Evolutionary conservation across 2,113 vertebrate species (phyloP), one percentile per base, ranked within the genome.

Genomic region (Oreochromis aureus): DNA sequence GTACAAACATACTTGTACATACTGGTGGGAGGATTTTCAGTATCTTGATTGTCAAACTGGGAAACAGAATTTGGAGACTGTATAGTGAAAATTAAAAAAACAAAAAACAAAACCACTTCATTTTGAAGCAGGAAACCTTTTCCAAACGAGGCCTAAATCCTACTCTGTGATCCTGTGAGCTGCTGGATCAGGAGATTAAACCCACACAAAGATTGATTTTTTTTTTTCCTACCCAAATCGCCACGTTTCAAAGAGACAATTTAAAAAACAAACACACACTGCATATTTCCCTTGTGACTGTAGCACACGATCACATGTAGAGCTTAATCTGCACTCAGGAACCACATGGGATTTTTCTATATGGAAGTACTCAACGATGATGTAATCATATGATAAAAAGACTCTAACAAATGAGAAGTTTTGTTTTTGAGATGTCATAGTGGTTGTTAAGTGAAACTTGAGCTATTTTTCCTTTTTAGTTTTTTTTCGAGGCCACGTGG

Each of bases 11-110:
- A 89, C 87, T 94, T 92, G 91, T 59, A 87, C 24, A 76, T 48
- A 30, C 69, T 76, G 69, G 92, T 94, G 73, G 93, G 92, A 92
- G 92, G 92, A 79, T 85, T 93, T 92, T 94, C 93, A 90, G 30
- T 82, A 83, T 93, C 85, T 85, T 39, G 87, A 93, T 91, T 94
- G 91, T 92, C 73, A 46, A 81, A 81, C 82, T 87, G 63, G 79
- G 71, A 88, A 56, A 56, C 61, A 19, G 89, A 46, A 46, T 80
- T 90, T 59, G 44, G 69, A 83, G 59, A 85, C 19, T 55, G n/a
- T 15, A 71, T 63, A 32, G 30, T 11, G 48, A 39, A 87, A 32
- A 51, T 19, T 2, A 53, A 81, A 34, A 56, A 54, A 51, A 1
- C 16, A 54, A 16, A 69, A 69, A 56, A 91, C 5, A 30, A 16